Conservation (phyloP, 1,140 invertebrate genomes). For the Vollenhovia emeryi region DNA sequence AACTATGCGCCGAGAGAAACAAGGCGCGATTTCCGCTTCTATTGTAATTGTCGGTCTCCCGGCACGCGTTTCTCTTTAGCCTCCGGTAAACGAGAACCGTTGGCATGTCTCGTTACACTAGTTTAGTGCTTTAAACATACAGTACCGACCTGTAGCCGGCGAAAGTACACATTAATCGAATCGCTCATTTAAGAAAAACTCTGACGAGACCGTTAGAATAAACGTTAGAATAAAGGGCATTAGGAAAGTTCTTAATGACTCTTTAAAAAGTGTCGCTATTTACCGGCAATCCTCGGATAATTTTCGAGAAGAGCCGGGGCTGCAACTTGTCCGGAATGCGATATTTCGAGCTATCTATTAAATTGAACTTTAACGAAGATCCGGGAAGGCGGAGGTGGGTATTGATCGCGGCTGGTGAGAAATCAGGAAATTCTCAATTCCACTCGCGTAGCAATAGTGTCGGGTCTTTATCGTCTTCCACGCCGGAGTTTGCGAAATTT, state of each 20-base stretch:
- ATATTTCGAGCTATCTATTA: neutral
- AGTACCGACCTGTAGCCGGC: neutral
- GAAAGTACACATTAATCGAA: neutral
- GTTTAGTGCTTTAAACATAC: slow-evolving; percentile 6
- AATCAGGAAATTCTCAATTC: slow-evolving; percentile 18
- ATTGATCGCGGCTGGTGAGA: neutral
- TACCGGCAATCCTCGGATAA: neutral
- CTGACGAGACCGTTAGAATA: neutral
- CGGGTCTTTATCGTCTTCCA: neutral
- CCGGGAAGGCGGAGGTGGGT: neutral
- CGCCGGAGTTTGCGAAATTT: slow-evolving; percentile 33
- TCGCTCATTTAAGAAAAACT: neutral
- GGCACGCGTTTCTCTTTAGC: slow-evolving; percentile 36
- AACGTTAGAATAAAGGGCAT: too few species aligned
- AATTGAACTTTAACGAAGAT: slow-evolving; percentile 4
- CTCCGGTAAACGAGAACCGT: slow-evolving; percentile 30
- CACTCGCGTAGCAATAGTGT: neutral
- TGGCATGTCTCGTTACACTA: slow-evolving; percentile 9
- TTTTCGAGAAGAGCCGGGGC: neutral
- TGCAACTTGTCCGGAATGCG: neutral
- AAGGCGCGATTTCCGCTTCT: slow-evolving; percentile 44
- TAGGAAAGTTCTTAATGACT: neutral
- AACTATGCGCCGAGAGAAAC: slow-evolving; percentile 44
- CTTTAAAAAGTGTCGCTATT: neutral
- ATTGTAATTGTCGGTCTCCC: slow-evolving; percentile 38